Base-by-base conservation (phyloP, 2,888 invertebrate genomes). In the Argyra leucocephala region DNA sequence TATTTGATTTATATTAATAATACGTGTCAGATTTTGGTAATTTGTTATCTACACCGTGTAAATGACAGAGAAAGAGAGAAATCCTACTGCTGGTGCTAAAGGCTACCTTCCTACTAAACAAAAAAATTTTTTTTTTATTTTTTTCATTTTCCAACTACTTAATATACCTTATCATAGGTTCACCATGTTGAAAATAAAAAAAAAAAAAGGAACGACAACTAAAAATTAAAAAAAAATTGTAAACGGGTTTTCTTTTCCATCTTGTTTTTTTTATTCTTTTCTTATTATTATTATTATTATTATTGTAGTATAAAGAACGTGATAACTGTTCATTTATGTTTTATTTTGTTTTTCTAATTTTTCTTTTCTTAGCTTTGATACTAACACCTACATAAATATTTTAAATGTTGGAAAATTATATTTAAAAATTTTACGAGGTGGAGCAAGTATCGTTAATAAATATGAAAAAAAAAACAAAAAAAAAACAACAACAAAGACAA, bases 1-100 rank as follows among this genome's bases (percentile, higher is more conserved):
- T 60, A 59, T 65, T 65, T 65, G 65, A 65, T 65, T 65, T 63
- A 65, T 65, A 65, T 65, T 65, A 65, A 65, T 65, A 65, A 63
- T 65, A 65, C 65, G 65, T 65, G 65, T 65, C 65, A 65, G 63
- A 65, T 65, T 65, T 65, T 6, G 63, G 59, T 59, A 60, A 65
- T 65, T 65, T 65, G 61, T 65, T 63, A 65, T 48, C 23, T 60
- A 23, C 26, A 23, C 63, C 18, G 23, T 62, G 22, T 31, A 12
- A 31, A 31, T 10, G 31, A 31, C 3, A 31, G 31, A 31, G 31
- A 31, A 31, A 31, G 31, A 31, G 18, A 48, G 18, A 48, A 48
- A 48, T 48, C 37, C 48, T 48, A n/a, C n/a, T n/a, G n/a, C n/a
- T n/a, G n/a, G n/a, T n/a, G 15, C 48, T 48, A 48, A 48, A 48